phyloP scores from a whole-genome alignment of 2,888 invertebrate species.

The Phyllotreta striolata region DNA sequence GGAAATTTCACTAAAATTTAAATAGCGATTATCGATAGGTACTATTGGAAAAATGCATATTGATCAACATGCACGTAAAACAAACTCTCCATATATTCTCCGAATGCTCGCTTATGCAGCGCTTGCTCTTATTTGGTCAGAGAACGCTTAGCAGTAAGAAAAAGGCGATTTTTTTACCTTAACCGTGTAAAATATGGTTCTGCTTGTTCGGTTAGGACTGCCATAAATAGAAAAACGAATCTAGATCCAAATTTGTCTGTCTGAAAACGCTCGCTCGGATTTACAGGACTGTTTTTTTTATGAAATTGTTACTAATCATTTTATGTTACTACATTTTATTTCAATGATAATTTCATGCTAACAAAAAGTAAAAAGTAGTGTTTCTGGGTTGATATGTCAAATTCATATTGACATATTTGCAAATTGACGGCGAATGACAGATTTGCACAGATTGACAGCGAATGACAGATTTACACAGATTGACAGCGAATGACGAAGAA shows the following conservation, averaged over 20 bases:
- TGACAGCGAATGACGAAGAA: no score
- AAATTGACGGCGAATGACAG: background rate
- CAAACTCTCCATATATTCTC: slow-evolving; percentile 5
- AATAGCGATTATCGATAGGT: background rate
- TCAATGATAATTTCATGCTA: no score
- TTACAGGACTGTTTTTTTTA: slow-evolving; percentile 11
- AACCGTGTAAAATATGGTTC: slow-evolving; percentile 31
- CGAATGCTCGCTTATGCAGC: slow-evolving; percentile 6
- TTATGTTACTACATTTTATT: no score
- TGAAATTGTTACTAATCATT: no score
- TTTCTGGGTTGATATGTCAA: no score
- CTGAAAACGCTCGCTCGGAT: slow-evolving; percentile 18
- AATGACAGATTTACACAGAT: no score
- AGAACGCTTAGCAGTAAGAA: slow-evolving; percentile 12
- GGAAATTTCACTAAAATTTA: background rate
- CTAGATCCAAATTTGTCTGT: slow-evolving; percentile 27
- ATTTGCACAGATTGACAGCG: no score
- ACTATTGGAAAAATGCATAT: slow-evolving; percentile 15
- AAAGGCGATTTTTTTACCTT: slow-evolving; percentile 28
- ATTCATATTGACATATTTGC: background rate
- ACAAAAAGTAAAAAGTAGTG: background rate
- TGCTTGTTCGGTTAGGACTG: slow-evolving; percentile 31
- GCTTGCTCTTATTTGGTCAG: slow-evolving; percentile 22
- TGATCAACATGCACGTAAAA: no score
- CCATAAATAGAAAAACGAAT: slow-evolving; percentile 34